Evolutionary conservation across 2,888 invertebrate species (phyloP).

Genomic region (Troilus luridus): DNA sequence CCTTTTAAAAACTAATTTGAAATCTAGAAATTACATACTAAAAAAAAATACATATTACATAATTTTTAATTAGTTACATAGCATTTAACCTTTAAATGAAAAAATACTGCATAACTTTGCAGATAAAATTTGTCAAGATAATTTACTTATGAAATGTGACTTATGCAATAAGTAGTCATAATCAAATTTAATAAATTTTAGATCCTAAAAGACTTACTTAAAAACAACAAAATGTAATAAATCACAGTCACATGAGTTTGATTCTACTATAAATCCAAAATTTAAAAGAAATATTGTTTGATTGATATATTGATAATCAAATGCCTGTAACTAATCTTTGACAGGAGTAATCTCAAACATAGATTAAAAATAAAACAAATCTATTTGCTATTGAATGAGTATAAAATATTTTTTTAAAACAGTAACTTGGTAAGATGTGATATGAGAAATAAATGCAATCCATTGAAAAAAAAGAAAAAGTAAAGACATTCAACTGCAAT

Average conservation of each 20-base stretch:
- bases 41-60: neutral
- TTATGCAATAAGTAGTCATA: neutral
- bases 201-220: neutral
- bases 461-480: neutral
- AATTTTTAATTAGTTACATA: neutral
- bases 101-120: neutral
- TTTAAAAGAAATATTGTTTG: neutral
- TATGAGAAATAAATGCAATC: neutral
- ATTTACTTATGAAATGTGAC: neutral
- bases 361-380: constrained; percentile 12
- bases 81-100: neutral
- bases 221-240: neutral
- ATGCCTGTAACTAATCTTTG: neutral
- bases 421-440: neutral
- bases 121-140: neutral
- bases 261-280: neutral
- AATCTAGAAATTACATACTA: neutral
- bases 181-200: neutral
- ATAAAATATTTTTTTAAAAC: neutral
- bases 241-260: neutral
- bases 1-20: neutral
- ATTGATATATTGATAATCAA: neutral
- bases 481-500: neutral
- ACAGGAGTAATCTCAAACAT: constrained; percentile 30
- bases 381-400: neutral